Conservation (phyloP, 2,797 vertebrate species). For the Chromis chromis region DNA sequence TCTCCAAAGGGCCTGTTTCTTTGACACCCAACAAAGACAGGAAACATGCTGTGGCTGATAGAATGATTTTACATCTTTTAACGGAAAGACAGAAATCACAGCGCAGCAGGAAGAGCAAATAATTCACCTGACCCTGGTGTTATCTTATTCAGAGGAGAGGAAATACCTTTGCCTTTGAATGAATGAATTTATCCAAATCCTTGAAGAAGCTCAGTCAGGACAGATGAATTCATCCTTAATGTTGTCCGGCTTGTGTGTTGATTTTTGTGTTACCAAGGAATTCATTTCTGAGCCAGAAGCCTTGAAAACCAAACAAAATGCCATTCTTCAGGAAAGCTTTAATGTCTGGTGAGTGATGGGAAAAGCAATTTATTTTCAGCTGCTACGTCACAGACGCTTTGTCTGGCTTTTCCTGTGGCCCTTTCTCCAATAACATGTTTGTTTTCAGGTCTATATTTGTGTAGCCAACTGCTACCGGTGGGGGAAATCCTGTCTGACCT, state of each 20-base stretch:
- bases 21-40: constrained; percentile 40
- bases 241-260: constrained; percentile 7
- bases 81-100: not conserved
- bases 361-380: constrained; percentile 70
- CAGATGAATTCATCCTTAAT: not conserved
- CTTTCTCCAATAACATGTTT: constrained; percentile 76
- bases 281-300: constrained; percentile 29
- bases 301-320: constrained; percentile 57
- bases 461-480: constrained; percentile 68
- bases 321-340: constrained; percentile 56
- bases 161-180: too few relatives aligned
- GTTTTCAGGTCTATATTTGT: constrained; percentile 79
- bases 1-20: not conserved
- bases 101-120: constrained; percentile 34
- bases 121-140: constrained; percentile 20
- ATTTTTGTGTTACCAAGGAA: constrained; percentile 1
- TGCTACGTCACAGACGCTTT: constrained; percentile 71
- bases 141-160: not conserved
- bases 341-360: constrained; percentile 59
- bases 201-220: not conserved
- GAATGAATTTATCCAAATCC: not conserved
- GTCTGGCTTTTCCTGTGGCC: constrained; percentile 75
- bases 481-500: constrained; percentile 82
- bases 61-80: not conserved
- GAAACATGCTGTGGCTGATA: constrained; percentile 10